Evolutionary conservation across 35 echinoderm and acorn worm genomes (phyloP), one percentile per base, ranked within the genome.

Genomic region (Acanthaster planci): DNA sequence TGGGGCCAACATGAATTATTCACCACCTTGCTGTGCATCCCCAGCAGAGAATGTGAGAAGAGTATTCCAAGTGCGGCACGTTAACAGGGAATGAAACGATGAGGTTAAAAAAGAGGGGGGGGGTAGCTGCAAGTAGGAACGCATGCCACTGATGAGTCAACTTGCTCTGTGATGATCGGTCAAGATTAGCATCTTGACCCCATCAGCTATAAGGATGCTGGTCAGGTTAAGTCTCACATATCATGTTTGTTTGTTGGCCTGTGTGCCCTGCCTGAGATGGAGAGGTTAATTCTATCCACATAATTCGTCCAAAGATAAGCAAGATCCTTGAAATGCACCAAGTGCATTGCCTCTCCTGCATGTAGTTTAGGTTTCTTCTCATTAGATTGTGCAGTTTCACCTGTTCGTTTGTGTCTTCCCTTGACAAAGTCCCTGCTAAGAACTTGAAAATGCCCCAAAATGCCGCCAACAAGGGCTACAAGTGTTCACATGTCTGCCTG

Each of bases 81-180:
- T 47, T 47, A 47, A 47, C 42, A 47, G 42, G 42, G 12, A 12
- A 47, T 12, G 42, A 12, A 47, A 47, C 42, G 42, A 12, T 12
- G 12, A 47, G 42, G 42, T 47, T 6, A 47, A 6, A 47, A 12
- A 47, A 72, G 23, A 34, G 23, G 64, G 23, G 30, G 30, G 30
- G 30, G 30, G 30, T 12, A 72, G 23, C 64, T 72, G 64, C 14
- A 29, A 34, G 22, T 29, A 23, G 34, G 23, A 34, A 34, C 18
- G 34, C 26, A 72, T 47, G 64, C 64, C 64, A 29, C 34, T 72
- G 64, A 72, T 72, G 64, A 72, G 64, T 72, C 64, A 72, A 72
- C 64, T 72, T 19, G 64, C 23, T 72, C 34, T 72, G 64, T 72
- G 64, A 34, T 72, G 21, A n/a, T n/a, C 21, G 64, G 22, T 72